Percentiles rank a stretch among this genome's conserved stretches.
Conservation (phyloP, 1,140 invertebrate species). For the Acyrthosiphon pisum region DNA sequence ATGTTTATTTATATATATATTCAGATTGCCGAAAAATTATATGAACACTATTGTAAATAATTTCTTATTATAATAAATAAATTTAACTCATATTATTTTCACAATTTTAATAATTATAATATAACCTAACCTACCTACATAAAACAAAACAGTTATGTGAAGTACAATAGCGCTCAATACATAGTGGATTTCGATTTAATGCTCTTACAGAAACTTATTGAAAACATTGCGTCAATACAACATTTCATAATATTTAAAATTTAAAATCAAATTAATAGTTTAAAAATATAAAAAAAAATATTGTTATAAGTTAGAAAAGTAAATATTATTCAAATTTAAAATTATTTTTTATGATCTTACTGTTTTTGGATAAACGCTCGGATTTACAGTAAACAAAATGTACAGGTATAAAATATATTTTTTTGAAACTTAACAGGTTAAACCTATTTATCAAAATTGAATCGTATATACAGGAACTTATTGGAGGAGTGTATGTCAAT, state of each 20-base stretch:
- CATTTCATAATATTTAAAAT: neutral
- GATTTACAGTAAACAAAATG: neutral
- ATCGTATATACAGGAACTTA: neutral
- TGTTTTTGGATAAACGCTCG: neutral
- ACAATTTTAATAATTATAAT: too few species aligned
- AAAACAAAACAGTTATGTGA: neutral
- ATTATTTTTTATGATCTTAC: neutral
- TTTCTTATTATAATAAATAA: neutral
- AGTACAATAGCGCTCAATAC: neutral
- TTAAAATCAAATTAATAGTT: neutral
- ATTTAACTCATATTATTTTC: neutral
- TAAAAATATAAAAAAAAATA: neutral
- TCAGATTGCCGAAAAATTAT: neutral
- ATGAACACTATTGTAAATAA: neutral
- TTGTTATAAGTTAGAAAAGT: too few species aligned
- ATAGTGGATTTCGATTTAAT: neutral
- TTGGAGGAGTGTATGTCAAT: neutral
- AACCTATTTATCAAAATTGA: neutral
- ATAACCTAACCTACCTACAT: neutral
- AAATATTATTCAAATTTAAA: neutral
- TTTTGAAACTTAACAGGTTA: neutral
- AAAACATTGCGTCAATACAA: neutral
- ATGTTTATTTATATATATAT: neutral
- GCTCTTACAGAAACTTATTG: neutral
- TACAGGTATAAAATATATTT: neutral